A percentile compares a stretch with the other conserved stretches of the same genome.
Conservation (phyloP, 2,888 invertebrate genomes). For the Parnassius apollo region DNA sequence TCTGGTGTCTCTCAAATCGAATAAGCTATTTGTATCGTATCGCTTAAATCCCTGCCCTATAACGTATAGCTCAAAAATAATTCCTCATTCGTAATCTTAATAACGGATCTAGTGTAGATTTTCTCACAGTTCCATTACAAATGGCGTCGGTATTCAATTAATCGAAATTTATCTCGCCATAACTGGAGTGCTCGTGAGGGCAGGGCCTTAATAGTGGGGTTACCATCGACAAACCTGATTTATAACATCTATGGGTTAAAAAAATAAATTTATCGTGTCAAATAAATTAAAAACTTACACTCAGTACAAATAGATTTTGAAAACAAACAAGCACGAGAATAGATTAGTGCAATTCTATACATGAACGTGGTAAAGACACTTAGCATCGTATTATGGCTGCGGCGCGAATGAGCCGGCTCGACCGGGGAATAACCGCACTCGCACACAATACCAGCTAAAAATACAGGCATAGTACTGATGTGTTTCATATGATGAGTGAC, state of each 20-base stretch:
- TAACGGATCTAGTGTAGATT: conserved; percentile 65
- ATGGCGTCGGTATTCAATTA: conserved; percentile 67
- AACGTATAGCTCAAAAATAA: conserved; percentile 47
- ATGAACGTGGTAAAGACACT: no score
- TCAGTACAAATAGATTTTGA: no score
- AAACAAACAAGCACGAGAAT: no score
- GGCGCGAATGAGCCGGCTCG: no score
- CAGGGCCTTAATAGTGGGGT: conserved; percentile 14
- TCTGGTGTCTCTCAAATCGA: conserved; percentile 11
- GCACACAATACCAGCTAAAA: no score
- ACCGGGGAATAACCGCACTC: no score
- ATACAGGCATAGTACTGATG: no score
- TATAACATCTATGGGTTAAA: conserved; percentile 13
- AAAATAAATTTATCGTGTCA: no score
- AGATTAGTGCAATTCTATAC: no score
- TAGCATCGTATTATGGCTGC: no score
- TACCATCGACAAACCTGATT: conserved; percentile 19
- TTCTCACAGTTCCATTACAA: conserved; percentile 61
- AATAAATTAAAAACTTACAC: no score
- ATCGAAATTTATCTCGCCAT: conserved; percentile 49
- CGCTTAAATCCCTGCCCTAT: conserved; percentile 20
- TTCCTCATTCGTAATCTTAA: conserved; percentile 66
- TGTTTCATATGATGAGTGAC: no score
- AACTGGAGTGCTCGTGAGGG: conserved; percentile 47
- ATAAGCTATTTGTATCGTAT: conserved; percentile 15